phyloP scores from a whole-genome alignment of 1,140 invertebrate genomes.

The Zaprionus kolodkinae region DNA sequence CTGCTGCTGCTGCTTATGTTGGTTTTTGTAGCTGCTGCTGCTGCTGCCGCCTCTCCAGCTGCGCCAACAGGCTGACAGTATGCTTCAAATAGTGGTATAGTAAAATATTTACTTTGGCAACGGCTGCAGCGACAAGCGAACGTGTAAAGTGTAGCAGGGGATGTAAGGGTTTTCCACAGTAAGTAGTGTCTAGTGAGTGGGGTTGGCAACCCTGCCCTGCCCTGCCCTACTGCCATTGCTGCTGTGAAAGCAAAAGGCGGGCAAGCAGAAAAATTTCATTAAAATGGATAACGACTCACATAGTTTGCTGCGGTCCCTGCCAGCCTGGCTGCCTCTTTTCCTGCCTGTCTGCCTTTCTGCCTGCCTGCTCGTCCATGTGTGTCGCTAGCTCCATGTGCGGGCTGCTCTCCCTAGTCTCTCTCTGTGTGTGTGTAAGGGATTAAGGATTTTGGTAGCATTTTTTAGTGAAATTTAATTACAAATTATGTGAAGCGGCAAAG shows the following conservation, averaged over 20 bases:
- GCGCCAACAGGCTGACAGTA: conserved; percentile 64
- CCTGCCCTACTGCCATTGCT: not conserved
- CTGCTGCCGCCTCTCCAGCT: conserved; percentile 62
- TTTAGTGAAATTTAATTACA: conserved; percentile 78
- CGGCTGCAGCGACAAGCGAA: conserved; percentile 63
- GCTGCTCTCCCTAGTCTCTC: not conserved
- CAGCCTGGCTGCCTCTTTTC: not conserved
- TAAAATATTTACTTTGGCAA: conserved; percentile 79
- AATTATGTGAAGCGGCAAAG: conserved; percentile 65
- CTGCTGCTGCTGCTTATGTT: not conserved
- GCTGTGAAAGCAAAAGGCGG: conserved; percentile 55
- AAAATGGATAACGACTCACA: conserved; percentile 79
- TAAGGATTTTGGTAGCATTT: conserved; percentile 65
- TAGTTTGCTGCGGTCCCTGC: conserved; percentile 53
- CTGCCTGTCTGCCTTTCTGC: no score
- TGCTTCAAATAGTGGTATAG: conserved; percentile 79
- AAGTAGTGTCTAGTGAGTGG: not conserved
- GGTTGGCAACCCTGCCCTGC: conserved; percentile 10
- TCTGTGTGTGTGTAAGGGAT: conserved; percentile 50
- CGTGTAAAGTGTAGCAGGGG: not conserved
- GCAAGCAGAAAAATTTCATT: conserved; percentile 77
- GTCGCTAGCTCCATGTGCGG: not conserved
- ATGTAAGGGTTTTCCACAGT: conserved; percentile 24
- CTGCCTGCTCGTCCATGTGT: conserved; percentile 22
- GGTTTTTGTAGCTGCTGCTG: not conserved